Base-by-base conservation (phyloP, 2,113 vertebrate genomes). In the Rhinoptilus africanus region DNA sequence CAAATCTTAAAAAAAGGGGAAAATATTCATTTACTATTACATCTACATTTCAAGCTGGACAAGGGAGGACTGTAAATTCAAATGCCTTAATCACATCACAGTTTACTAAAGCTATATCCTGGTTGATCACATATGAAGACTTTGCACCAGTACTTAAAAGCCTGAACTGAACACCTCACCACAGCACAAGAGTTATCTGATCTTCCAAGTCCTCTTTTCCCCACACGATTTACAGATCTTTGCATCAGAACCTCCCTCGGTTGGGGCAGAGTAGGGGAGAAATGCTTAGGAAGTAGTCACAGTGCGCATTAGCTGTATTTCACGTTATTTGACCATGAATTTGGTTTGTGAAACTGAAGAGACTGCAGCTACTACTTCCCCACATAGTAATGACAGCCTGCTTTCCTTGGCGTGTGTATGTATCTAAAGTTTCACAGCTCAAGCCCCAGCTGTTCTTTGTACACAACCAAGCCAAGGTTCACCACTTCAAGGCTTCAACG, bases 221-320 rank as follows among this genome's bases (percentile, higher is more conserved):
- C 10, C 22, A 62, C 15, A 72, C 27, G 16, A 48, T 71, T 62
- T 76, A 67, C 13, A 72, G 50, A 76, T 57, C 17, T 17, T 13
- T 84, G 20, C 6, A n/a, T 50, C 32, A 84, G 39, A 83, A 59
- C 10, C 2, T 60, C 50, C 30, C 20, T 80, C 3, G 6, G 53
- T 50, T 27, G 7, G 2, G 4, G 5, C 10, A 6, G 10, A 7
- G 12, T 9, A 8, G 2, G 2, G 14, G 5, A n/a, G 45, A 85
- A 35, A 43, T 3, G 8, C 48, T 83, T 64, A 37, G 21, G 41
- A 68, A 63, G 22, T 18, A 64, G 30, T 6, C 32, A 30, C 10
- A 54, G 7, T 43, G 8, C 10, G 4, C 75, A 26, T 72, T 56
- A 72, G n/a, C 41, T 62, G 12, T 51, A 56, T 62, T 54, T 77